phyloP scores from a whole-genome alignment of 2,113 vertebrate genomes.

The Poecilia latipinna region DNA sequence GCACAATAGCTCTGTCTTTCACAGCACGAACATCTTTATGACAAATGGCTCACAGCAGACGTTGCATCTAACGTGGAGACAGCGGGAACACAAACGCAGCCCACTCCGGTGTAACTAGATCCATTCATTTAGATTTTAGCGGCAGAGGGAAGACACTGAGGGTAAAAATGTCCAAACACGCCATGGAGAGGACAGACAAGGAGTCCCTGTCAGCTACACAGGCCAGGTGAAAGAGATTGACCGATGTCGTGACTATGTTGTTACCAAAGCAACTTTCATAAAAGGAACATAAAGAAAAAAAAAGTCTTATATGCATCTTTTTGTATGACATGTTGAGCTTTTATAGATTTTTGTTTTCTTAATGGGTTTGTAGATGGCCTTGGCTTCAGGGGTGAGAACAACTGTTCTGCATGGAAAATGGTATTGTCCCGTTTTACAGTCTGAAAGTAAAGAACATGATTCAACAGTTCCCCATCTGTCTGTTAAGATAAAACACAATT shows the following conservation, averaged over 20 bases:
- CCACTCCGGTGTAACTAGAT: constrained; percentile 82
- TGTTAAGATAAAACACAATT: constrained; percentile 19
- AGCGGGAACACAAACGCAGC: constrained; percentile 53
- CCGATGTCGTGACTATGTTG: constrained; percentile 93
- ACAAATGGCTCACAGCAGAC: constrained; percentile 79
- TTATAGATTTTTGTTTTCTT: constrained; percentile 91
- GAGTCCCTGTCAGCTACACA: constrained; percentile 78
- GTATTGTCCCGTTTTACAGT: constrained; percentile 61
- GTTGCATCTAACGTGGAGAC: constrained; percentile 69
- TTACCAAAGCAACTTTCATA: constrained; percentile 99
- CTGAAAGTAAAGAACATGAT: constrained; percentile 72
- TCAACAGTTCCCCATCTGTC: constrained; percentile 35
- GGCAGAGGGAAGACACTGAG: constrained; percentile 80
- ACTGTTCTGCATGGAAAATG: constrained; percentile 78
- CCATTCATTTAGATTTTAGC: constrained; percentile 90
- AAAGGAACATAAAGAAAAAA: constrained; percentile 66
- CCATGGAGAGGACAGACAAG: constrained; percentile 52
- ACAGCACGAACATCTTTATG: constrained; percentile 99
- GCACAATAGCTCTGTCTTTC: constrained; percentile 96
- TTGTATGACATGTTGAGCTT: constrained; percentile 98
- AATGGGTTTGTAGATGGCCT: constrained; percentile 80
- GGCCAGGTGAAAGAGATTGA: constrained; percentile 82
- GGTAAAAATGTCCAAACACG: constrained; percentile 31
- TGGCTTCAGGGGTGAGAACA: constrained; percentile 80
- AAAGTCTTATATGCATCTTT: constrained; percentile 98